A percentile compares a stretch with the other conserved stretches of the same genome.
phyloP scores from a whole-genome alignment of 2,888 invertebrate genomes.

The Isoperla grammatica region DNA sequence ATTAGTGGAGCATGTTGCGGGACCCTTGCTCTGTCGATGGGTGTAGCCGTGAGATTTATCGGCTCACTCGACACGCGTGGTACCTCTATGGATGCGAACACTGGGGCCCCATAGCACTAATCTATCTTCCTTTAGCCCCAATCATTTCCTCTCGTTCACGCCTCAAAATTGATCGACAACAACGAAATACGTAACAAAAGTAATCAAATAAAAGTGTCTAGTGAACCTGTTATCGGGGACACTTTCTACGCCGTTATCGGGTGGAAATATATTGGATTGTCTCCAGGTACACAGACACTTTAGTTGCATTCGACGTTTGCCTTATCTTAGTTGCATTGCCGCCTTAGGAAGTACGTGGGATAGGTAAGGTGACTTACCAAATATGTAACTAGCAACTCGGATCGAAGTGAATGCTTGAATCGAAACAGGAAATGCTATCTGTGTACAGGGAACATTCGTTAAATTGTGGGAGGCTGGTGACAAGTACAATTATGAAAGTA shows the following conservation, averaged over 20 bases:
- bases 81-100: background rate
- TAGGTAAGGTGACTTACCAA: too few relatives aligned
- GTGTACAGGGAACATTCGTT: too few relatives aligned
- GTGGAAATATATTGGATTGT: constrained; percentile 7
- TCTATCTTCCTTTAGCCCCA: constrained; percentile 14
- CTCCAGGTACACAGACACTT: background rate
- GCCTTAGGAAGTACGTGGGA: too few relatives aligned
- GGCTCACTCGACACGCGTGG: constrained; percentile 27
- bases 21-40: constrained; percentile 15
- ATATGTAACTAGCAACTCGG: too few relatives aligned
- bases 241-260: background rate
- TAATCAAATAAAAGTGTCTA: constrained; percentile 11
- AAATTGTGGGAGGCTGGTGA: too few relatives aligned
- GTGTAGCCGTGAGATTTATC: constrained; percentile 24
- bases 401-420: too few relatives aligned
- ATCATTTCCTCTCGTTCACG: constrained; percentile 17
- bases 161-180: constrained; percentile 15
- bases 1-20: too few relatives aligned
- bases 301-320: background rate
- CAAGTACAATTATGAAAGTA: too few relatives aligned
- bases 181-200: background rate
- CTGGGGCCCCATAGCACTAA: constrained; percentile 8
- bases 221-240: too few relatives aligned
- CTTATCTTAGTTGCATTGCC: too few relatives aligned
- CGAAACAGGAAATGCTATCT: too few relatives aligned